Base-by-base conservation (phyloP, 1,140 invertebrate genomes). In the Trachymyrmex septentrionalis region DNA sequence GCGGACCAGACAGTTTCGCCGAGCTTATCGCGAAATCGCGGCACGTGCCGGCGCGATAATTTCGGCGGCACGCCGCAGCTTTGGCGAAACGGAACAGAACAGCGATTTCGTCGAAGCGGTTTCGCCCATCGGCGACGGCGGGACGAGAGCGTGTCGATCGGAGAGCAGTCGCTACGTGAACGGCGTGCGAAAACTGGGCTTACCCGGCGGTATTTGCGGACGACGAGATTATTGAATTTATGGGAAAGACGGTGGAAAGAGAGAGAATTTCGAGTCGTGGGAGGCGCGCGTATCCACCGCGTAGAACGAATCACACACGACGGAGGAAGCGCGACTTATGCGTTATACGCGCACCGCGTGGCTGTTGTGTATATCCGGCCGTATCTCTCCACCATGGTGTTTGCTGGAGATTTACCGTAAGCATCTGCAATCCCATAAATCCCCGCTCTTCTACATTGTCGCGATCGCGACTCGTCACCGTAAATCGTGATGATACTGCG, bases 171-270 rank as follows among this genome's bases (percentile, higher is more conserved):
- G 44, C 80, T 84, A 84, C 80, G 80, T 84, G 80, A 84, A 84
- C 80, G 69, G 67, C 44, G 55, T 84, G 80, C 69, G 80, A 84
- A 84, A 84, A 34, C 55, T 44, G 80, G 80, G 80, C 69, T 84
- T 84, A 75, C 38, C 66, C 24, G 21, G 30, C 21, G 34, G 69
- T 85, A 87, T 87, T 87, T 75, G 86, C 34, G 66, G 64, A 69
- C 81, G 67, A 77, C 59, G 71, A 86, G 72, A 89, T 88, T 88
- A 89, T 88, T 76, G 75, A 91, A 91, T 91, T 89, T 89, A 81
- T 85, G 69, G 75, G 78, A 87, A 85, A 82, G 77, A 82, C 78
- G 55, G 48, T 12, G 53, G 50, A 1, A 27, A 38, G 55, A 86
- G 78, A 69, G 85, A 78, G 57, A 48, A 78, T 84, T 53, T 63